These are phyloP conservation scores for Botia almorhae DNA, from an alignment of 2,797 vertebrate genomes.

Conservation along the genomic window DNA sequence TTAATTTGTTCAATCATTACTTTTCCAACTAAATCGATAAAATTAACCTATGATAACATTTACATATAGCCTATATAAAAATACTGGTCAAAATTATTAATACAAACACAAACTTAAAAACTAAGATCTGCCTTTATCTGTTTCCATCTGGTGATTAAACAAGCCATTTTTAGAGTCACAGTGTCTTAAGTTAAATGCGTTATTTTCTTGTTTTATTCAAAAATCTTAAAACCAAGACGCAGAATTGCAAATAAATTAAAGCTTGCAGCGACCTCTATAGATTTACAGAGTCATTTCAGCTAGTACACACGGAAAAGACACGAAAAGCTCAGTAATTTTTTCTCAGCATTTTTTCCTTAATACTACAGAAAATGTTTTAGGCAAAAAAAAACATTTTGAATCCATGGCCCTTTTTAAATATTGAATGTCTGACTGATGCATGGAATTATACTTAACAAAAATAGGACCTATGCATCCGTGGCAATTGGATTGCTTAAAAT, in stretches of 20 bases:
- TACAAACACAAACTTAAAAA: no score
- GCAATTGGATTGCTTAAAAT: no score
- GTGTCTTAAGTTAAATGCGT: not conserved
- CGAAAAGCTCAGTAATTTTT: not conserved
- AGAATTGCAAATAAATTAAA: constrained; percentile 70
- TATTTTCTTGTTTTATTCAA: not conserved
- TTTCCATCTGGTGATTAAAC: no score
- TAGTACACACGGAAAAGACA: not conserved
- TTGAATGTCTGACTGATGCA: not conserved
- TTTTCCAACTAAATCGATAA: no score
- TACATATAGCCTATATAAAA: no score
- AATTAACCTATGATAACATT: no score
- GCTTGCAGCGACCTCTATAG: constrained; percentile 84
- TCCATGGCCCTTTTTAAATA: not conserved
- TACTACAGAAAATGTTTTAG: not conserved
- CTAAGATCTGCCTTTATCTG: no score
- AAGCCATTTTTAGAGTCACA: not conserved
- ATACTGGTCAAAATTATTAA: no score
- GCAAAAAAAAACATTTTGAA: not conserved
- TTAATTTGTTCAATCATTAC: no score
- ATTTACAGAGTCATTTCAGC: constrained; percentile 41
- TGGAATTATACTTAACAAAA: not conserved
- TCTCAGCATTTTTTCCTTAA: not conserved
- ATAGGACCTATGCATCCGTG: not conserved
- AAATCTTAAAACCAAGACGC: constrained; percentile 1